Evolutionary conservation across 2,113 vertebrate species (phyloP), one percentile per base, ranked within the genome.

Genomic region (Abramis brama): DNA sequence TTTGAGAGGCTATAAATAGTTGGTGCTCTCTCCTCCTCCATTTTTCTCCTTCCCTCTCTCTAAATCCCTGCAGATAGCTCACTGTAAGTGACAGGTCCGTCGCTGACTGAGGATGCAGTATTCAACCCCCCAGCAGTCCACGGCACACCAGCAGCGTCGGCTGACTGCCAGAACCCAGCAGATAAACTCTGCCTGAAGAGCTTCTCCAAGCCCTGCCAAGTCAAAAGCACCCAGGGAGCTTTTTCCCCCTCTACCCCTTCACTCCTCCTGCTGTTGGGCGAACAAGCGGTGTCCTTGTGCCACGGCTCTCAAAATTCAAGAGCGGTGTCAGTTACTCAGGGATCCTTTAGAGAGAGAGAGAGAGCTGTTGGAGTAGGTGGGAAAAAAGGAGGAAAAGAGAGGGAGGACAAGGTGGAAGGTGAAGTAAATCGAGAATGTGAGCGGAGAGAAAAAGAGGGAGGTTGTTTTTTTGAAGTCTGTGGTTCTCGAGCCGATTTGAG

Each of bases 181-280:
- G 88, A 84, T 86, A 86, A 87, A 89, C 36, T 79, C 59, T 55
- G 45, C 84, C 82, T 82, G n/a, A 85, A 85, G 83, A 62, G 84
- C 75, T 62, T 85, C 79, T 77, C 59, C 30, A 19, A 60, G 47
- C 82, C 30, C 19, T 62, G 70, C 80, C 55, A 70, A 85, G 68
- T 76, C 57, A 27, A 85, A 83, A 66, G 71, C 57, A 75, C n/a
- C 80, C 4, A 75, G 33, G 33, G 45, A 45, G 12, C 64, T 60
- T 81, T 50, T 45, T 0, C 36, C 78, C 33, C 50, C n/a, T 47
- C 36, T 73, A 73, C 19, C 27, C 68, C 39, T 68, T 45, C 79
- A n/a, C 80, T 25, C 64, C 80, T 66, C 64, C 80, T 70, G 15
- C 79, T 70, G 74, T 59, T 23, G 70, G 83, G 74, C 59, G 80